Percentiles rank a stretch among this genome's conserved stretches.
These are phyloP conservation scores for Osedax fenrisi DNA, from an alignment of 2,888 invertebrate species.

Conservation along the genomic window DNA sequence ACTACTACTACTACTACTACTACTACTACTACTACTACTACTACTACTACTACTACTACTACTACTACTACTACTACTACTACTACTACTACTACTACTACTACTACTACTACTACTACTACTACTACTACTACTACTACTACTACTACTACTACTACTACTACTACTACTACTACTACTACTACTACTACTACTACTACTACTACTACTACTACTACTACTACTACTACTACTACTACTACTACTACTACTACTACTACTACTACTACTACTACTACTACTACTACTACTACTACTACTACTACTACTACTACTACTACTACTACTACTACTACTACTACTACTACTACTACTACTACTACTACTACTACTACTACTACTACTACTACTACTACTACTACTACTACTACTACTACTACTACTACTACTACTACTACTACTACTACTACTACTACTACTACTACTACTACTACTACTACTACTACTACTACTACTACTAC, in stretches of 20 bases:
- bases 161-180: conserved; percentile 31
- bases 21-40: conserved; percentile 17
- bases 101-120: conserved; percentile 9
- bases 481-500: neutral
- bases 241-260: conserved; percentile 11
- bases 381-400: conserved; percentile 30
- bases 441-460: conserved; percentile 31
- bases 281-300: conserved; percentile 32
- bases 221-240: conserved; percentile 5
- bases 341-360: conserved; percentile 32
- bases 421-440: conserved; percentile 28
- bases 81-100: conserved; percentile 5
- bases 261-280: conserved; percentile 31
- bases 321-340: conserved; percentile 31
- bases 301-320: conserved; percentile 33
- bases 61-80: conserved; percentile 8
- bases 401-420: conserved; percentile 24
- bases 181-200: conserved; percentile 31
- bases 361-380: conserved; percentile 31
- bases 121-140: conserved; percentile 26
- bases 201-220: conserved; percentile 26
- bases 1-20: conserved; percentile 14
- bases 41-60: conserved; percentile 18
- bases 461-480: conserved; percentile 28
- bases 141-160: conserved; percentile 17